Evolutionary conservation across 2,888 invertebrate species (phyloP).

Genomic region (Conchocele bisecta): DNA sequence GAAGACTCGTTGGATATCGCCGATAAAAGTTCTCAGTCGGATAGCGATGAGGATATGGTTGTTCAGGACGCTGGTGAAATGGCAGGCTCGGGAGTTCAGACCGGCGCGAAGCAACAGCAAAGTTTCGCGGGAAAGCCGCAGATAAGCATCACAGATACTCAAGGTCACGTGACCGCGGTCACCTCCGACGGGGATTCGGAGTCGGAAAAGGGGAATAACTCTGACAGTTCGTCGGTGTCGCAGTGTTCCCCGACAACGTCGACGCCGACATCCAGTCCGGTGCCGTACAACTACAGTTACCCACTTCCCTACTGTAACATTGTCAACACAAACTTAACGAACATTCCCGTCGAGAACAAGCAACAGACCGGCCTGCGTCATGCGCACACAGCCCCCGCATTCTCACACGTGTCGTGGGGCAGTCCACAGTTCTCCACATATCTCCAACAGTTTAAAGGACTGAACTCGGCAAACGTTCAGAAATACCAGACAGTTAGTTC

Average conservation of each 20-base stretch:
- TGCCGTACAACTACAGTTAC: constrained; percentile 45
- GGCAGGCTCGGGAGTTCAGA: constrained; percentile 6
- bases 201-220: constrained; percentile 53
- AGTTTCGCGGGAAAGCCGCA: constrained; percentile 87
- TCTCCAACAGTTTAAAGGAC: constrained; percentile 45
- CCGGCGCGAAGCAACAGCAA: constrained; percentile 46
- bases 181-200: constrained; percentile 64
- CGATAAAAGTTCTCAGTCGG: constrained; percentile 55
- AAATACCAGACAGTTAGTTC: constrained; percentile 28
- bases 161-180: constrained; percentile 85
- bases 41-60: constrained; percentile 63
- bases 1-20: constrained; percentile 76
- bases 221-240: constrained; percentile 42
- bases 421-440: constrained; percentile 50
- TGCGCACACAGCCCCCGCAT: constrained; percentile 46
- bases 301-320: constrained; percentile 44
- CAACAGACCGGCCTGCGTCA: constrained; percentile 24
- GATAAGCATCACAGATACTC: constrained; percentile 95
- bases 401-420: constrained; percentile 48
- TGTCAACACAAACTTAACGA: constrained; percentile 70
- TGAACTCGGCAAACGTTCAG: constrained; percentile 28
- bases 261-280: constrained; percentile 10
- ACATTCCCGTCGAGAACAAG: constrained; percentile 60
- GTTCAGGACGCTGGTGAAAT: constrained; percentile 55
- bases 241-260: constrained; percentile 27